Percentiles rank a stretch among this genome's conserved stretches.
phyloP scores from a whole-genome alignment of 2,797 vertebrate species.

The Allobates femoralis region DNA sequence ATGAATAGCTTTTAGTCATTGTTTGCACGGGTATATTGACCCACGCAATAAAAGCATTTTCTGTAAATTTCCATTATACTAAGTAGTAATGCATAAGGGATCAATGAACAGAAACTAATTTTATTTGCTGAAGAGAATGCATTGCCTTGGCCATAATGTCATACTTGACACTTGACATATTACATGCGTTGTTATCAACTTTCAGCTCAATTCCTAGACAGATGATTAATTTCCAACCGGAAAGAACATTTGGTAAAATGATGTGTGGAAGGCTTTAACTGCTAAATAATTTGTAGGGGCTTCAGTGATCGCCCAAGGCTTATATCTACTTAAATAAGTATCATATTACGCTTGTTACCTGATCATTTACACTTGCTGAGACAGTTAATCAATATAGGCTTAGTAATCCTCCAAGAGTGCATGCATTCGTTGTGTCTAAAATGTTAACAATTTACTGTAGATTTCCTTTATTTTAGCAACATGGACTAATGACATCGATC shows the following conservation, averaged over 20 bases:
- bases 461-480: neutral
- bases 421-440: neutral
- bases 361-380: conserved; percentile 21
- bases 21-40: neutral
- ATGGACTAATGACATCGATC: neutral
- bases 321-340: conserved; percentile 21
- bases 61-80: neutral
- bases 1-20: neutral
- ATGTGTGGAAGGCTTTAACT: conserved; percentile 14
- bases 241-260: neutral
- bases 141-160: conserved; percentile 15
- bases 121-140: conserved; percentile 22
- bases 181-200: conserved; percentile 25
- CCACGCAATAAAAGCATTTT: neutral
- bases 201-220: neutral
- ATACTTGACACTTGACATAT: conserved; percentile 27
- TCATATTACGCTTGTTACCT: conserved; percentile 20
- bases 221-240: conserved; percentile 37
- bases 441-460: neutral
- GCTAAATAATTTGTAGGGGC: conserved; percentile 35
- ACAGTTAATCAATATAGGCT: conserved; percentile 16
- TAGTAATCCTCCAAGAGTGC: neutral
- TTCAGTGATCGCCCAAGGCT: neutral
- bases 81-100: neutral
- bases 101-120: conserved; percentile 16